These are phyloP conservation scores for Paratilapia polleni DNA, from an alignment of 2,113 vertebrate genomes.

Conservation along the genomic window DNA sequence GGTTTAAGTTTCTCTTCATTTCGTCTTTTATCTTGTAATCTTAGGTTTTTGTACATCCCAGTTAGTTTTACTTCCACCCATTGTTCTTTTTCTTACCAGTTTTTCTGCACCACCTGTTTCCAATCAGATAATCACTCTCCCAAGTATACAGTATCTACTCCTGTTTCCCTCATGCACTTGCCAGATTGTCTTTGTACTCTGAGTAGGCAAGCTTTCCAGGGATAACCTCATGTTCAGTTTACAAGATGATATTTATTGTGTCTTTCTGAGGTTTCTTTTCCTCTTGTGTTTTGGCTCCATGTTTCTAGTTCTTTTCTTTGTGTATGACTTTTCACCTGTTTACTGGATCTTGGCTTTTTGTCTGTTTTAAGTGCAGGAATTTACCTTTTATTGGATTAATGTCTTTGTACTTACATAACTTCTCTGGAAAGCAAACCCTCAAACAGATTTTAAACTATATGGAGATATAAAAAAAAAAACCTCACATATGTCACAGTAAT, in stretches of 20 bases:
- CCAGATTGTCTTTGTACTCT: background rate
- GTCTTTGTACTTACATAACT: background rate
- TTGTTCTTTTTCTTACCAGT: background rate
- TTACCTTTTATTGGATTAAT: background rate
- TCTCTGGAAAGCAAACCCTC: background rate
- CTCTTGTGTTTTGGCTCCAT: background rate
- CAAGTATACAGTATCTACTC: background rate
- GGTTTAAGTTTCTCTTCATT: background rate
- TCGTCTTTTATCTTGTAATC: conserved; percentile 1
- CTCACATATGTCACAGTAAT: background rate
- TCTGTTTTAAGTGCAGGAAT: background rate
- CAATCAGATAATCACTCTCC: background rate
- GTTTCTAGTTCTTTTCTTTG: background rate
- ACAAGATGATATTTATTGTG: background rate
- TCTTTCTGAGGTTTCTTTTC: background rate
- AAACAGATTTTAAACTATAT: background rate
- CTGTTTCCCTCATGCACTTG: accelerated
- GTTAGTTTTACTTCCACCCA: background rate
- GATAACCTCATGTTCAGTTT: background rate
- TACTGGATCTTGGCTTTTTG: background rate
- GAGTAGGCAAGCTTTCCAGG: background rate
- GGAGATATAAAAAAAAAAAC: background rate
- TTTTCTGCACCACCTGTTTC: background rate
- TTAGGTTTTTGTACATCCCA: background rate
- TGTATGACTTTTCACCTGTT: background rate